phyloP scores from a whole-genome alignment of 2,888 invertebrate genomes.

The Tipula vernalis region DNA sequence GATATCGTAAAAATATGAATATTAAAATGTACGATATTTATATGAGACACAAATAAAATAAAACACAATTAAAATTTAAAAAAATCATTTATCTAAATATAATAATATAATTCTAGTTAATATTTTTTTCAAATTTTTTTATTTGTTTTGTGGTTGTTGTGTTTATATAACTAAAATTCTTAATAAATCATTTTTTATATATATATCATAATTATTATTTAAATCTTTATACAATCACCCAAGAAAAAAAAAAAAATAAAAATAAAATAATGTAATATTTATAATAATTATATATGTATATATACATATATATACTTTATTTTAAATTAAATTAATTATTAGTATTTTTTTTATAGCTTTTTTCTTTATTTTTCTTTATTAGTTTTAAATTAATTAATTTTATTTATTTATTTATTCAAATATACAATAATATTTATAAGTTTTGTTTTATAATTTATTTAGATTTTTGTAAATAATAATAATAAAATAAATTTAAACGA shows the following conservation, averaged over 20 bases:
- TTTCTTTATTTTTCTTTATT: not conserved
- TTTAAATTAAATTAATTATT: not conserved
- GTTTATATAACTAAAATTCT: not conserved
- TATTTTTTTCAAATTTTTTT: not conserved
- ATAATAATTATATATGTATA: not conserved
- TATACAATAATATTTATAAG: not conserved
- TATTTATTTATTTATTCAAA: not conserved
- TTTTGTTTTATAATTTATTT: not conserved
- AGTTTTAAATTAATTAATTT: not conserved
- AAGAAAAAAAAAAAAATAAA: not conserved
- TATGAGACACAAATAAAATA: not conserved
- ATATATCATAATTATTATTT: not conserved
- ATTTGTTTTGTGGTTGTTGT: not conserved
- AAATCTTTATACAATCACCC: not conserved
- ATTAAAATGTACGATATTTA: not conserved
- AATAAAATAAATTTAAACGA: not conserved
- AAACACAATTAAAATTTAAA: not conserved
- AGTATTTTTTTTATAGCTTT: not conserved
- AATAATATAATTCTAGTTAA: not conserved
- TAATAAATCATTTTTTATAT: not conserved
- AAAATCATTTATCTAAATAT: conserved; percentile 1
- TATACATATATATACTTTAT: not conserved
- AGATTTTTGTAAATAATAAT: not conserved
- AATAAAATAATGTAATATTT: conserved; percentile 4
- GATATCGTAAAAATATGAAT: not conserved